Evolutionary conservation across 2,888 invertebrate species (phyloP).

Genomic region (Didymodactylos carnosus): DNA sequence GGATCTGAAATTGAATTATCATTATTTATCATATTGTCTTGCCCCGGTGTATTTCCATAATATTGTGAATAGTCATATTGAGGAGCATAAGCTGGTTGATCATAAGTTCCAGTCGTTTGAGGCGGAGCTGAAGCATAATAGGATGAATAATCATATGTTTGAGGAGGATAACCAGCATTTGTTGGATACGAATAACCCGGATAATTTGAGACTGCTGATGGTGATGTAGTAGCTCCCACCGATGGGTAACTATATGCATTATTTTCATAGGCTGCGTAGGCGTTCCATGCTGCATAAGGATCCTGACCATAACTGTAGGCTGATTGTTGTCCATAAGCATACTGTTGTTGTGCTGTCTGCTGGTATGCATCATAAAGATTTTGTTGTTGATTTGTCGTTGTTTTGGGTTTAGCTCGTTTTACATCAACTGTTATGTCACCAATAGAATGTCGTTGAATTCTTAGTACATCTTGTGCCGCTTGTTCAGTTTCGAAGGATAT

Average conservation of each 20-base stretch:
- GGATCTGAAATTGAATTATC: neutral
- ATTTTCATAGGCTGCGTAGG: no score
- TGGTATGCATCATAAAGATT: neutral
- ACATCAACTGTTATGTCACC: constrained; percentile 1
- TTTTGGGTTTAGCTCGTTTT: neutral
- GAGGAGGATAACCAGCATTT: neutral
- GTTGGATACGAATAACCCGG: neutral
- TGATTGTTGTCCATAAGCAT: neutral
- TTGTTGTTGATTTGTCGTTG: neutral
- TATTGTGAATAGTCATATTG: neutral
- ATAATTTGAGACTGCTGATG: neutral
- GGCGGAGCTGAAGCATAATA: neutral
- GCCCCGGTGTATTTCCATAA: neutral
- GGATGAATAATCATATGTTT: neutral
- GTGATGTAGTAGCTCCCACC: neutral
- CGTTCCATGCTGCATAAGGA: no score
- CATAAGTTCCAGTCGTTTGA: neutral
- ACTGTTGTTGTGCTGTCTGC: no score
- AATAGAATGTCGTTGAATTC: neutral
- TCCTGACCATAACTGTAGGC: neutral
- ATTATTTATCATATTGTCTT: neutral
- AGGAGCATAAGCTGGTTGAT: neutral
- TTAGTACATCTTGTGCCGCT: neutral
- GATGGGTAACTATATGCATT: neutral
- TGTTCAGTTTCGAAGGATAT: neutral